Evolutionary conservation across 1,140 invertebrate species (phyloP).

Genomic region (Polyergus mexicanus): DNA sequence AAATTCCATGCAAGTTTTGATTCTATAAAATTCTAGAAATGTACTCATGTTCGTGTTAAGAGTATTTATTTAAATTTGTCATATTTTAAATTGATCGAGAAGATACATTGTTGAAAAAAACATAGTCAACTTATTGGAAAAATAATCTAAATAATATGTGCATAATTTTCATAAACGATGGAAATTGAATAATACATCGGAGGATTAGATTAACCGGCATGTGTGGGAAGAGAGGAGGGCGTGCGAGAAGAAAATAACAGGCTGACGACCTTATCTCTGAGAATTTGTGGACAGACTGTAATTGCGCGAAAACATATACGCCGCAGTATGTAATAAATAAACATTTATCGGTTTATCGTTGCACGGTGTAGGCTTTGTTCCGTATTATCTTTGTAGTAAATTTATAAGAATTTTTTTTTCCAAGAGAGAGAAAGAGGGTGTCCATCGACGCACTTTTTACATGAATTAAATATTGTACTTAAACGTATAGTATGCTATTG

Average conservation of each 20-base stretch:
- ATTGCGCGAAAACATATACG: constrained; percentile 53
- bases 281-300: constrained; percentile 63
- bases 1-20: not conserved
- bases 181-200: constrained; percentile 50
- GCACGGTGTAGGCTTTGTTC: constrained; percentile 28
- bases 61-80: not conserved
- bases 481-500: not conserved
- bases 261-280: constrained; percentile 56
- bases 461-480: constrained; percentile 27
- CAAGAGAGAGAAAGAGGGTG: not conserved
- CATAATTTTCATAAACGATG: constrained; percentile 46
- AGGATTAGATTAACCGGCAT: constrained; percentile 8
- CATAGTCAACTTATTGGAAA: not conserved
- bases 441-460: not conserved
- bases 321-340: constrained; percentile 57
- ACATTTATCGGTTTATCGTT: constrained; percentile 61
- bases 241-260: constrained; percentile 67
- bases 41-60: not conserved
- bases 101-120: not conserved
- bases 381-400: constrained; percentile 24
- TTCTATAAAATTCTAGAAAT: not conserved
- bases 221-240: not conserved
- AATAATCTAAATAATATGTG: not conserved
- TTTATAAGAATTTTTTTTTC: constrained; percentile 22
- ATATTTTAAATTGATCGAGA: not conserved